Percentiles rank a stretch among this genome's conserved stretches.
phyloP scores from a whole-genome alignment of 2,797 vertebrate genomes.

The Morelia viridis region DNA sequence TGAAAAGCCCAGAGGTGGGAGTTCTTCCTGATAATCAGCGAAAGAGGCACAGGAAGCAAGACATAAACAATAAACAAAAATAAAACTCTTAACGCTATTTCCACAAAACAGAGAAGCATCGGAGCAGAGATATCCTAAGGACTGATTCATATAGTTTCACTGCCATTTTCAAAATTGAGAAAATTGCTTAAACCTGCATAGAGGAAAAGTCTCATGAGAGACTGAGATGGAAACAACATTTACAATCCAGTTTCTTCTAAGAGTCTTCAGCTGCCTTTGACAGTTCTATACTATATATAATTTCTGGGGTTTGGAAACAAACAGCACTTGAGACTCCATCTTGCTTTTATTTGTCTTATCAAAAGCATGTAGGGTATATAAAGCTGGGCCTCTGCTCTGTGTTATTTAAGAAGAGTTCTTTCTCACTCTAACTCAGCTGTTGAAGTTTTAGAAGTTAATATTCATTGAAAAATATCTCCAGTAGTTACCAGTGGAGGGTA shows the following conservation, averaged over 20 bases:
- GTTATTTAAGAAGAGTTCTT: neutral
- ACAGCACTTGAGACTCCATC: neutral
- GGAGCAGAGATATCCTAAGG: neutral
- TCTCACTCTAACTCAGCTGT: neutral
- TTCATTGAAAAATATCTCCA: neutral
- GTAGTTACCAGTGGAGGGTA: neutral
- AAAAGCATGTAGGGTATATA: neutral
- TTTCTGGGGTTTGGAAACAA: neutral
- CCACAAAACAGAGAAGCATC: neutral
- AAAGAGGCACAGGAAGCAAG: neutral
- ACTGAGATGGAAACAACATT: neutral
- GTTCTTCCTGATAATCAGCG: constrained; percentile 5
- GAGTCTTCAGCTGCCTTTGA: neutral
- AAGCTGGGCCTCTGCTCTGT: neutral
- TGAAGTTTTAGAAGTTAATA: neutral
- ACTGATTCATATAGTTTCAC: neutral
- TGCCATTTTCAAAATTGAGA: neutral
- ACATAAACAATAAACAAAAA: neutral
- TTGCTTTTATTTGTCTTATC: neutral
- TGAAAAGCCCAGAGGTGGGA: constrained; percentile 32
- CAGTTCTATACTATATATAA: neutral
- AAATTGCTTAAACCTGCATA: neutral
- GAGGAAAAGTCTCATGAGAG: neutral
- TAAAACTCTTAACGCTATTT: neutral
- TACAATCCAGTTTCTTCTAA: neutral